Evolutionary conservation across 2,888 invertebrate species (phyloP), one percentile per base, ranked within the genome.

Genomic region (Meiosimyza platycephala): DNA sequence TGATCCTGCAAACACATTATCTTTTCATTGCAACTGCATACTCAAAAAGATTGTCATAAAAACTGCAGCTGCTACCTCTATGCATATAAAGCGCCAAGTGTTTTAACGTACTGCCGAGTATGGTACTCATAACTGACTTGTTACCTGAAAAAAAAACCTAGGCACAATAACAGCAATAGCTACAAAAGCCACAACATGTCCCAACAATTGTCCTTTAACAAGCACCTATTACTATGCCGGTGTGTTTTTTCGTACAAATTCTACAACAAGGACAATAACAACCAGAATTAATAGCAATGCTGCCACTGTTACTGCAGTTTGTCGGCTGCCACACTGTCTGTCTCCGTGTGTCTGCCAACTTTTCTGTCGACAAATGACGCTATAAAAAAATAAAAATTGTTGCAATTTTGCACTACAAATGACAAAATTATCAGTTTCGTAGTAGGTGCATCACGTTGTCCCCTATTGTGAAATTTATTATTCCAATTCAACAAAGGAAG

Each of bases 261-360:
- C 22, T 48, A 50, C 63, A 50, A 48, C 15, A 48, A 16, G n/a
- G 47, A 62, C 62, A 48, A 48, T 33, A 60, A 40, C n/a, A 60
- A 18, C 40, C 9, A 40, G 40, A 40, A 40, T 40, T 13, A 57
- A 57, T 15, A 57, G 11, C 22, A 57, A 28, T 22, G 22, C 18
- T 55, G 55, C 11, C 18, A 55, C 22, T 33, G 60, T 3, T 50
- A 57, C 22, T 18, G 57, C 57, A 54, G 54, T 54, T 16, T 54
- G 22, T 22, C 57, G 15, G 18, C 18, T 57, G 28, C 57, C 28
- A 13, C 57, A 51, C 15, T 62, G 51, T 52, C 64, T 52, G 50
- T 52, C 63, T 50, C 47, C 16, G 40, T 40, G 9, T 64, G 50
- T 64, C 51, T 12, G 64, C 28, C 28, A 28, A 15, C 40, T 33